These are phyloP conservation scores for Adineta ricciae DNA, from an alignment of 2,888 invertebrate species.

Conservation along the genomic window DNA sequence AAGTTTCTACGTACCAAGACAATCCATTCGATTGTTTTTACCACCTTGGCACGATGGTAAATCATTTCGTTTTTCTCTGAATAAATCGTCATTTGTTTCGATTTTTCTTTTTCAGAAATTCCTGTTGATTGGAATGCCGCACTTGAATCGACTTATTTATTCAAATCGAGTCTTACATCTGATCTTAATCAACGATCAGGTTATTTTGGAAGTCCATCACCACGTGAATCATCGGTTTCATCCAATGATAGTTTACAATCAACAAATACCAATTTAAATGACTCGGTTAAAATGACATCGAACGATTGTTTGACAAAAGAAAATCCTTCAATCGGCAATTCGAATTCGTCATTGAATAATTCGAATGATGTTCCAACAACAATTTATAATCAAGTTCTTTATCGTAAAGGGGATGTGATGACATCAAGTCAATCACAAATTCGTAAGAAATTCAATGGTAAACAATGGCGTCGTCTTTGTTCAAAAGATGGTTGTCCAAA, in stretches of 20 bases:
- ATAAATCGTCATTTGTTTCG: background rate
- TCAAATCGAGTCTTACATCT: background rate
- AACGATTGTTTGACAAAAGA: background rate
- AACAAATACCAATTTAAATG: background rate
- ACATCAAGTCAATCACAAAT: constrained; percentile 21
- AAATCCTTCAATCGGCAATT: background rate
- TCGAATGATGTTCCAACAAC: background rate
- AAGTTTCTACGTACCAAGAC: background rate
- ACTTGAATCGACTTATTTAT: background rate
- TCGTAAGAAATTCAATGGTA: constrained; percentile 34
- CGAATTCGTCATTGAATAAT: background rate
- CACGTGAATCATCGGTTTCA: constrained; percentile 12
- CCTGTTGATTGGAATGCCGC: background rate
- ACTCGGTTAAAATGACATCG: background rate
- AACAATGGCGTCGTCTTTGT: constrained; percentile 34
- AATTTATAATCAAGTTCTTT: constrained; percentile 19
- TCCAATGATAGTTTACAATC: constrained; percentile 12
- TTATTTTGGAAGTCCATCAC: background rate
- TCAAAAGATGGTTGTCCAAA: constrained; percentile 33
- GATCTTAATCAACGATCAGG: background rate
- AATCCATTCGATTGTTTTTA: background rate
- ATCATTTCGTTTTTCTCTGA: too few species aligned
- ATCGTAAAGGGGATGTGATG: constrained; percentile 32
- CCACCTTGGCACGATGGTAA: constrained; percentile 13
- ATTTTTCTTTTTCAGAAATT: background rate